Percentiles rank a stretch among this genome's conserved stretches.
Conservation (phyloP, 1,140 invertebrate genomes). For the Prorops nasuta region DNA sequence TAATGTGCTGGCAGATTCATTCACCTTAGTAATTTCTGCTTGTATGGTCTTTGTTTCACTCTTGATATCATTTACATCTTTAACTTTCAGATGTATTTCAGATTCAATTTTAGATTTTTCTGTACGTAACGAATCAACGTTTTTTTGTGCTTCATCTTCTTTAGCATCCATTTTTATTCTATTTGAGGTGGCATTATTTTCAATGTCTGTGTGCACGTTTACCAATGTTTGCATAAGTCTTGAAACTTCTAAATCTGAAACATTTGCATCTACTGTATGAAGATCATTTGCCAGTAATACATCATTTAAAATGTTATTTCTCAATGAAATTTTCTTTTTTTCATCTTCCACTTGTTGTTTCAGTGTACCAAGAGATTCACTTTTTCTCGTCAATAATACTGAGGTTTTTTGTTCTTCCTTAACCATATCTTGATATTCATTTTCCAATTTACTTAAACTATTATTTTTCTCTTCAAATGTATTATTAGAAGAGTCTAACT, state of each 20-base stretch:
- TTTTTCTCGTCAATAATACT: conserved; percentile 28
- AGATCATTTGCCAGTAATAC: conserved; percentile 5
- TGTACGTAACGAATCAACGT: conserved; percentile 53
- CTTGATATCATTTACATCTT: conserved; percentile 57
- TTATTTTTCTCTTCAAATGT: conserved; percentile 1
- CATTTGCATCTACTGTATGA: neutral
- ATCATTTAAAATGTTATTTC: conserved; percentile 37
- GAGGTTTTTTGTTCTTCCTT: conserved; percentile 23
- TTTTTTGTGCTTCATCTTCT: conserved; percentile 53
- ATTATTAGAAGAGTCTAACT: conserved; percentile 47
- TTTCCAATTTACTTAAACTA: conserved; percentile 13
- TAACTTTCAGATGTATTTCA: conserved; percentile 55
- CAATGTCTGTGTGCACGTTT: conserved; percentile 47
- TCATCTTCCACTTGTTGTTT: conserved; percentile 41
- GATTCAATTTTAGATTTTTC: conserved; percentile 50
- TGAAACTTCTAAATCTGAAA: conserved; percentile 31
- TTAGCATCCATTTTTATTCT: conserved; percentile 48
- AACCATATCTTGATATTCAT: conserved; percentile 11
- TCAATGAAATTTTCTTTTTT: conserved; percentile 19
- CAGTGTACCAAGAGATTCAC: conserved; percentile 33
- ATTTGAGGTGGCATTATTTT: conserved; percentile 46
- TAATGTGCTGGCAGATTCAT: conserved; percentile 42
- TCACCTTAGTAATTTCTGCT: conserved; percentile 34
- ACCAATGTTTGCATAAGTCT: conserved; percentile 37
- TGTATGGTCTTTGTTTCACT: conserved; percentile 49